A percentile compares a stretch with the other conserved stretches of the same genome.
These are phyloP conservation scores for Scaptomyza reducta DNA, from an alignment of 2,888 invertebrate genomes.

Conservation along the genomic window DNA sequence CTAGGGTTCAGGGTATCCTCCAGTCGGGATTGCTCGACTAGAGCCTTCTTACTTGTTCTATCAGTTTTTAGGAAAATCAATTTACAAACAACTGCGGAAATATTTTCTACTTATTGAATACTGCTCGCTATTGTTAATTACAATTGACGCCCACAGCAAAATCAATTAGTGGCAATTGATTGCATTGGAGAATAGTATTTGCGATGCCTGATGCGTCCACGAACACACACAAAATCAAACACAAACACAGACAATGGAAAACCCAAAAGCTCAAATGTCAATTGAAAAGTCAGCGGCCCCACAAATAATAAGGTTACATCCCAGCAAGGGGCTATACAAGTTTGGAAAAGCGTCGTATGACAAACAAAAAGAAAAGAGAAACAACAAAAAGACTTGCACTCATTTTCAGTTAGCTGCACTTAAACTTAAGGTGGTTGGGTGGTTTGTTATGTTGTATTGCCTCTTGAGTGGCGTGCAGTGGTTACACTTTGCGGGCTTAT, in stretches of 20 bases:
- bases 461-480: constrained; percentile 4
- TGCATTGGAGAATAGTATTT: constrained; percentile 42
- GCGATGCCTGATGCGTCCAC: constrained; percentile 8
- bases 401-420: constrained; percentile 33
- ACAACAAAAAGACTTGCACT: constrained; percentile 16
- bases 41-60: too few species aligned
- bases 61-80: neutral
- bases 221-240: neutral
- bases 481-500: neutral
- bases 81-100: constrained; percentile 20
- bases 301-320: constrained; percentile 5
- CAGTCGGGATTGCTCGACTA: too few species aligned
- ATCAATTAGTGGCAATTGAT: constrained; percentile 71
- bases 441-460: neutral
- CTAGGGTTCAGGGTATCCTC: too few species aligned
- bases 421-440: neutral
- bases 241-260: constrained; percentile 18
- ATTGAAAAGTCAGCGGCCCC: constrained; percentile 62
- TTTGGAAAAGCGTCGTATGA: constrained; percentile 3
- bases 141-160: constrained; percentile 52
- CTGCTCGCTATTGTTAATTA: constrained; percentile 5
- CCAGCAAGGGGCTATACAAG: constrained; percentile 3
- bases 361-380: neutral
- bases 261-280: constrained; percentile 49
- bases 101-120: constrained; percentile 25